Percentiles rank a stretch among this genome's conserved stretches.
Evolutionary conservation across 2,888 invertebrate genomes (phyloP).

Genomic region (Pyrocoelia pectoralis): DNA sequence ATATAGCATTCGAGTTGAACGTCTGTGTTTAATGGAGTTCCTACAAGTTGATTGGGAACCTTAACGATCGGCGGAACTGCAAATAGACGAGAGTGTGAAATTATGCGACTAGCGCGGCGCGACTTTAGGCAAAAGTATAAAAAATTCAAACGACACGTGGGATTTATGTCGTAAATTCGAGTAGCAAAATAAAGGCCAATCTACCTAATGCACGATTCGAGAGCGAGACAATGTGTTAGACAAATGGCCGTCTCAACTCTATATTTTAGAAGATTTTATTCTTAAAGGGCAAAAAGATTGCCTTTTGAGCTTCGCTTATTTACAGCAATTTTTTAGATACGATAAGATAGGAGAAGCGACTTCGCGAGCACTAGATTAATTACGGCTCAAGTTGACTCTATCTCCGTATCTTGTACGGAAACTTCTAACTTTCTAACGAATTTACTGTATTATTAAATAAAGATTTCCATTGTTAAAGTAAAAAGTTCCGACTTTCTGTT

Average conservation of each 20-base stretch:
- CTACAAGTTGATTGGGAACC: slow-evolving; percentile 87
- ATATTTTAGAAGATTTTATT: slow-evolving; percentile 18
- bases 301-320: slow-evolving; percentile 1
- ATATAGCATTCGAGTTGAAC: slow-evolving; percentile 88
- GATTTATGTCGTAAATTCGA: slow-evolving; percentile 23
- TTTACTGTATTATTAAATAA: too few relatives aligned
- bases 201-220: slow-evolving; percentile 30
- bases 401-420: too few relatives aligned
- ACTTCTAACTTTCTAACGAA: too few relatives aligned
- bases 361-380: too few relatives aligned
- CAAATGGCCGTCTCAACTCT: slow-evolving; percentile 21
- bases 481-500: too few relatives aligned
- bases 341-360: background rate
- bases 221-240: slow-evolving; percentile 22
- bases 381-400: too few relatives aligned
- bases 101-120: slow-evolving; percentile 16
- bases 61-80: slow-evolving; percentile 89
- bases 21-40: slow-evolving; percentile 85
- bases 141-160: slow-evolving; percentile 25
- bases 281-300: background rate
- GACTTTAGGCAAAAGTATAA: slow-evolving; percentile 19
- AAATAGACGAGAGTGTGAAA: slow-evolving; percentile 37
- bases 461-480: too few relatives aligned
- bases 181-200: slow-evolving; percentile 29
- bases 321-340: background rate